Evolutionary conservation across 2,113 vertebrate genomes (phyloP).

Genomic region (Corydoras sp.): DNA sequence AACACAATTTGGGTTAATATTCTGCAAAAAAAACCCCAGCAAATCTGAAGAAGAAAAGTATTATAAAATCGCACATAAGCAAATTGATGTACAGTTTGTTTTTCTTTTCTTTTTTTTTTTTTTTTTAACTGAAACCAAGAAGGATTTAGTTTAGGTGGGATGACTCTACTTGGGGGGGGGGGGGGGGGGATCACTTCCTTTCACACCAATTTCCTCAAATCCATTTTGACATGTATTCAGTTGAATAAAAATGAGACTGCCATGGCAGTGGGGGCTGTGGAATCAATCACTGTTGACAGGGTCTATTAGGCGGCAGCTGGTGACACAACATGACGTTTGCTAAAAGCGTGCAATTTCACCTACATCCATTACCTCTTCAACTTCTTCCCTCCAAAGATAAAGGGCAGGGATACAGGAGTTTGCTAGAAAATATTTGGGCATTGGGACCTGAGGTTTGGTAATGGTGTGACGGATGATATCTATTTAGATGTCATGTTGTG

Average conservation of each 20-base stretch:
- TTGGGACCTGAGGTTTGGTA: conserved; percentile 2
- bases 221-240: conserved; percentile 31
- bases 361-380: conserved; percentile 25
- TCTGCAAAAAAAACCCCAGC: too few species aligned
- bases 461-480: conserved; percentile 19
- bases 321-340: conserved; percentile 47
- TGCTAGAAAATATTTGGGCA: conserved; percentile 11
- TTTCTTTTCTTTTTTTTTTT: too few species aligned
- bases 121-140: neutral
- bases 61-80: too few species aligned
- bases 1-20: too few species aligned
- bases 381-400: conserved; percentile 1
- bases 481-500: conserved; percentile 10
- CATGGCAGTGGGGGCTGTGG: conserved; percentile 32
- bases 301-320: conserved; percentile 52
- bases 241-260: conserved; percentile 49
- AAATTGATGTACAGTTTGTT: too few species aligned
- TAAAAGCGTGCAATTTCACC: conserved; percentile 38
- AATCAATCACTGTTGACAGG: conserved; percentile 51
- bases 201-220: conserved; percentile 37
- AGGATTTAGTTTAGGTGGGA: neutral
- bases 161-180: neutral
- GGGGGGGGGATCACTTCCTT: conserved; percentile 8
- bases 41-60: too few species aligned
- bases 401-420: neutral